phyloP scores from a whole-genome alignment of 2,888 invertebrate species.

The Tiphia femorata region DNA sequence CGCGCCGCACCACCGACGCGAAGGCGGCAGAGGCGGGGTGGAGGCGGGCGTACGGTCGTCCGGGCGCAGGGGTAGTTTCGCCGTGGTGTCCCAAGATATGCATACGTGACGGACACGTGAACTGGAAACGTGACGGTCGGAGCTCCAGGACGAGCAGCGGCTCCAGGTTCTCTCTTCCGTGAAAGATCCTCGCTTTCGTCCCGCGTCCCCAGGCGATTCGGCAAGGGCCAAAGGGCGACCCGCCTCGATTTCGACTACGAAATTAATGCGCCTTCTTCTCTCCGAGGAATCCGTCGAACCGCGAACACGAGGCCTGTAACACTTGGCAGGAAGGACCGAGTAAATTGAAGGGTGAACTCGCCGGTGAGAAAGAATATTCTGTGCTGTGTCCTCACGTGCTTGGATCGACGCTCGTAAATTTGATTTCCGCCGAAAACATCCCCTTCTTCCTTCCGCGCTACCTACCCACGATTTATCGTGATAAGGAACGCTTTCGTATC shows the following conservation, averaged over 20 bases:
- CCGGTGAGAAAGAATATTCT: too few relatives aligned
- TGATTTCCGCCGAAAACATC: too few relatives aligned
- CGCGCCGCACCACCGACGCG: background rate
- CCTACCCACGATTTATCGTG: slow-evolving; percentile 31
- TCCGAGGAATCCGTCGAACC: too few relatives aligned
- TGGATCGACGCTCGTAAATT: too few relatives aligned
- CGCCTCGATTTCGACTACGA: slow-evolving; percentile 37
- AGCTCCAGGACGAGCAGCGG: slow-evolving; percentile 35
- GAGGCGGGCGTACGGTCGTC: slow-evolving; percentile 24
- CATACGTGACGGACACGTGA: slow-evolving; percentile 67
- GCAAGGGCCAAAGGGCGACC: too few relatives aligned
- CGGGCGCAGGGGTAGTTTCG: slow-evolving; percentile 53
- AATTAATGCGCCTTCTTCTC: too few relatives aligned
- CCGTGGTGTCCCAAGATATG: slow-evolving; percentile 67
- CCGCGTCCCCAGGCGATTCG: slow-evolving; percentile 36
- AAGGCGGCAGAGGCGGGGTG: slow-evolving; percentile 9
- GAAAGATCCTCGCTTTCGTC: slow-evolving; percentile 25
- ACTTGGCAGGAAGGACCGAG: too few relatives aligned
- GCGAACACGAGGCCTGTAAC: too few relatives aligned
- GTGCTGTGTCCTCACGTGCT: too few relatives aligned
- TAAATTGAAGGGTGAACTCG: too few relatives aligned
- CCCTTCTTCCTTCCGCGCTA: slow-evolving; percentile 1
- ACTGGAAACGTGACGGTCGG: slow-evolving; percentile 43
- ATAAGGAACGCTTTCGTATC: slow-evolving; percentile 36
- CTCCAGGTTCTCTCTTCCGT: slow-evolving; percentile 25